phyloP scores from a whole-genome alignment of 2,113 vertebrate species.

The Cygnus atratus region DNA sequence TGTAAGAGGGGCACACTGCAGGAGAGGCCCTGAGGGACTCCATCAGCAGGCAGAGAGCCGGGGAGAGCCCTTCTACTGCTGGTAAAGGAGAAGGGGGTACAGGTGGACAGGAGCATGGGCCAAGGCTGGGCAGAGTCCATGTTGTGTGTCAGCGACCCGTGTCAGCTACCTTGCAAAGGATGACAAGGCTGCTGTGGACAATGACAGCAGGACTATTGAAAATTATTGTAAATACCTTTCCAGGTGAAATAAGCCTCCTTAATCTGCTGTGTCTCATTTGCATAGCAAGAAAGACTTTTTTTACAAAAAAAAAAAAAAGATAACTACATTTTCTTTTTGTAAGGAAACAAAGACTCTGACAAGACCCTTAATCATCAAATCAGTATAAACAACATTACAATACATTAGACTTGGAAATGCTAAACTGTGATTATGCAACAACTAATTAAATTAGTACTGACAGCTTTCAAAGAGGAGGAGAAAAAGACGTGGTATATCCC shows the following conservation, averaged over 20 bases:
- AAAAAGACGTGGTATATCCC: slow-evolving; percentile 28
- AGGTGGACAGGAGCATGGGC: rapidly evolving
- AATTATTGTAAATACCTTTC: background rate
- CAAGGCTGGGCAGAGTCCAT: background rate
- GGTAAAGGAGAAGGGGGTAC: background rate
- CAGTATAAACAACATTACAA: slow-evolving; percentile 70
- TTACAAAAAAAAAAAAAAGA: background rate
- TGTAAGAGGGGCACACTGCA: background rate
- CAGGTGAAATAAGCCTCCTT: slow-evolving; percentile 32
- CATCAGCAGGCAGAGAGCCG: background rate
- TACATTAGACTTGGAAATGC: slow-evolving; percentile 76
- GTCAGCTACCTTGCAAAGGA: background rate
- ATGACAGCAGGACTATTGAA: background rate
- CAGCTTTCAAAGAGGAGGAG: slow-evolving; percentile 56
- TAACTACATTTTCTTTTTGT: slow-evolving; percentile 51
- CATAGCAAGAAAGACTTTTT: background rate
- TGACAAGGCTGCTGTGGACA: background rate
- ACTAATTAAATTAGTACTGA: slow-evolving; percentile 74
- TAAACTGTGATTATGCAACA: slow-evolving; percentile 63
- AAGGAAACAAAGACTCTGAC: slow-evolving; percentile 66
- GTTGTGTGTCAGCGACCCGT: background rate
- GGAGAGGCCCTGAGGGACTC: background rate
- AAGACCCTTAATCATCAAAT: slow-evolving; percentile 70
- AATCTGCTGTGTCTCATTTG: slow-evolving; percentile 14
- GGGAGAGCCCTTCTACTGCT: background rate